Conservation (phyloP, 1,140 invertebrate genomes). For the Eumaeus atala region DNA sequence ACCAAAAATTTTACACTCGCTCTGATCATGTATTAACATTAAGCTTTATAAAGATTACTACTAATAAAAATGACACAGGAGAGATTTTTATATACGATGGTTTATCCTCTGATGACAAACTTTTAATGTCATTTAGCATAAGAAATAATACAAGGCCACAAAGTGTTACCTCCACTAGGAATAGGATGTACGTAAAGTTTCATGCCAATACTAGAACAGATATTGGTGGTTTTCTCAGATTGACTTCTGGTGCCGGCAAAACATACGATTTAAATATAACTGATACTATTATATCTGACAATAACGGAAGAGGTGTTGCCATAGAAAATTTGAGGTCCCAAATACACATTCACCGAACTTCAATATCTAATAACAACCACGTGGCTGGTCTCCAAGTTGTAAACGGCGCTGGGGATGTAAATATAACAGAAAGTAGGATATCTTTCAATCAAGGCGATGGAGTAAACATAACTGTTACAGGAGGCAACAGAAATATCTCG, state of each 20-base stretch:
- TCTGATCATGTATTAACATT: conserved; percentile 87
- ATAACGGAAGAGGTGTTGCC: conserved; percentile 93
- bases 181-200: conserved; percentile 86
- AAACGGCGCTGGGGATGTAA: conserved; percentile 91
- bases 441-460: conserved; percentile 94
- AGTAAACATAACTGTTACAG: conserved; percentile 92
- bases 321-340: conserved; percentile 89
- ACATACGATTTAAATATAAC: conserved; percentile 91
- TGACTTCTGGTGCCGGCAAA: conserved; percentile 86
- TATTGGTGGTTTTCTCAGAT: conserved; percentile 82
- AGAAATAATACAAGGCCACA: conserved; percentile 89
- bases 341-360: conserved; percentile 85
- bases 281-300: conserved; percentile 88
- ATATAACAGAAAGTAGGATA: conserved; percentile 92
- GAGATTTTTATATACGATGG: conserved; percentile 87
- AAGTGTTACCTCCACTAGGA: conserved; percentile 85
- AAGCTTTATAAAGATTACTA: conserved; percentile 86
- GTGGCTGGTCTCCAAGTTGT: conserved; percentile 90
- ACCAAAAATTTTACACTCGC: conserved; percentile 85
- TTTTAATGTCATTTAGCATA: conserved; percentile 80
- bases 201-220: conserved; percentile 80
- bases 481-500: conserved; percentile 92
- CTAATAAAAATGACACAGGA: conserved; percentile 83
- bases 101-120: conserved; percentile 78
- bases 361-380: conserved; percentile 90